These are phyloP conservation scores for Camponotus vicinus DNA, from an alignment of 1,140 invertebrate species.

Conservation along the genomic window DNA sequence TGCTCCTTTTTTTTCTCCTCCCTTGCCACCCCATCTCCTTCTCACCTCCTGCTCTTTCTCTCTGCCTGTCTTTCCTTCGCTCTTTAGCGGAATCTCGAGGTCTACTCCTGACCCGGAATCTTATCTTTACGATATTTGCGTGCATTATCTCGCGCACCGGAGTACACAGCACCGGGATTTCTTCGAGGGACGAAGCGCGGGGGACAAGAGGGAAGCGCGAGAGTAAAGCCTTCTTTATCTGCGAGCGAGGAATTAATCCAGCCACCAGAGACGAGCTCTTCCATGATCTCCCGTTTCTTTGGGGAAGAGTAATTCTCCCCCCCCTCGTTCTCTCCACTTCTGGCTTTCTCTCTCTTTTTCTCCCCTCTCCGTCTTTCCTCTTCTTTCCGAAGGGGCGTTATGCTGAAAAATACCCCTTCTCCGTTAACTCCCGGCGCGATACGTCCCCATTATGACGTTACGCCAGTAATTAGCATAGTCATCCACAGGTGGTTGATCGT, in stretches of 20 bases:
- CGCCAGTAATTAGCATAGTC: slow-evolving; percentile 76
- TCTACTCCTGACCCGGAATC: slow-evolving; percentile 49
- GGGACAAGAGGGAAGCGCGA: slow-evolving; percentile 12
- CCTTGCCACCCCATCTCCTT: not conserved
- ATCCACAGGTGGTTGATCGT: slow-evolving; percentile 78
- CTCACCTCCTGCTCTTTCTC: not conserved
- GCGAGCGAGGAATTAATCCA: slow-evolving; percentile 60
- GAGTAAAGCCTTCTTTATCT: slow-evolving; percentile 55
- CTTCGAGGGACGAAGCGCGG: slow-evolving; percentile 37
- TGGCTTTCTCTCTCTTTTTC: not conserved
- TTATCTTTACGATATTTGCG: slow-evolving; percentile 87
- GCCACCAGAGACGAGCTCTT: slow-evolving; percentile 48
- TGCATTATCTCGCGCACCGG: slow-evolving; percentile 80
- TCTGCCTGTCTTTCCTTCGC: not conserved
- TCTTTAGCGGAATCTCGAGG: slow-evolving; percentile 31
- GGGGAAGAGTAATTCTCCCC: slow-evolving; percentile 32
- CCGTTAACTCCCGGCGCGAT: slow-evolving; percentile 42
- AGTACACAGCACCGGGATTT: slow-evolving; percentile 79
- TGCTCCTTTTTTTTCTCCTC: slow-evolving; percentile 76
- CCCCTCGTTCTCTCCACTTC: too few species aligned
- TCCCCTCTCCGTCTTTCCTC: too few species aligned
- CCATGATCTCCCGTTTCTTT: slow-evolving; percentile 41
- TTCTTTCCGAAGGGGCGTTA: slow-evolving; percentile 29
- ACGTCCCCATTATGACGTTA: slow-evolving; percentile 70
- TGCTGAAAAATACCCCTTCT: slow-evolving; percentile 69